Conservation (phyloP, 2,888 invertebrate species). For the Caenorhabditis becei region DNA sequence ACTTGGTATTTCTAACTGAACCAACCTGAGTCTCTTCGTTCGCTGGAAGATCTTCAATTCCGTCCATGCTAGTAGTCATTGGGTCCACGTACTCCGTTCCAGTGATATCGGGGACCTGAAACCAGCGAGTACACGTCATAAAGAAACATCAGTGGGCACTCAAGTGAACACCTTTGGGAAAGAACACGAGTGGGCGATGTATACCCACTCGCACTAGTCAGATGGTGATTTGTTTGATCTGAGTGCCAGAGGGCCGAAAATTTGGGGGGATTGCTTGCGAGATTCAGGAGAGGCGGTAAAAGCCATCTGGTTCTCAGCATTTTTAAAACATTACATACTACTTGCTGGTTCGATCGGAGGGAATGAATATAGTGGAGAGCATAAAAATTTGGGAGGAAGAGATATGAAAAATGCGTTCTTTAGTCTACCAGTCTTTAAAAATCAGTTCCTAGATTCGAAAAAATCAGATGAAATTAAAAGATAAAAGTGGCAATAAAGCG, state of each 20-base stretch:
- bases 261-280: too few species aligned
- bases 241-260: constrained; percentile 4
- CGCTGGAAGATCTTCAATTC: constrained; percentile 79
- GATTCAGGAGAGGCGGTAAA: constrained; percentile 10
- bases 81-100: constrained; percentile 79
- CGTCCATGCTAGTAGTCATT: constrained; percentile 81
- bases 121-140: neutral
- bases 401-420: neutral
- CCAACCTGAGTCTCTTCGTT: constrained; percentile 74
- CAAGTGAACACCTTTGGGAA: constrained; percentile 25
- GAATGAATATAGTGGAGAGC: constrained; percentile 13
- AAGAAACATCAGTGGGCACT: constrained; percentile 23
- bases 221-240: constrained; percentile 59
- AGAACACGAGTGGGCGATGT: constrained; percentile 40
- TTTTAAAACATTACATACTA: constrained; percentile 53
- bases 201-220: constrained; percentile 48
- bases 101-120: constrained; percentile 80
- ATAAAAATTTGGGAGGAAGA: neutral
- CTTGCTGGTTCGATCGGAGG: constrained; percentile 9
- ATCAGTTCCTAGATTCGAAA: too few species aligned
- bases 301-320: constrained; percentile 48
- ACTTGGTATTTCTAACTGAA: neutral
- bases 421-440: too few species aligned
- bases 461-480: neutral
- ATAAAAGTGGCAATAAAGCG: neutral